phyloP scores from a whole-genome alignment of 2,113 vertebrate genomes.

The Forbesichthys agassizii region DNA sequence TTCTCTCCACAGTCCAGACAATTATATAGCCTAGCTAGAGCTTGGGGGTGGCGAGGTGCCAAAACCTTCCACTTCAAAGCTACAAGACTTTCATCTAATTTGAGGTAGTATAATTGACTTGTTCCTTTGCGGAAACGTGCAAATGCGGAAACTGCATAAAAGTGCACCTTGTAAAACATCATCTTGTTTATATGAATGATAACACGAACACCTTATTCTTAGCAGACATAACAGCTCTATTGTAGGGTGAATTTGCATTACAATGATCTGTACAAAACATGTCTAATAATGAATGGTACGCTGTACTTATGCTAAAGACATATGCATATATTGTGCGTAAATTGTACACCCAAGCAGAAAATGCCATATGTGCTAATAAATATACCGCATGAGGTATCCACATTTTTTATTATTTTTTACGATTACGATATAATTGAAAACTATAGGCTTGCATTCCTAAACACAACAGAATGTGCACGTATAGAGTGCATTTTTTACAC shows the following conservation, averaged over 20 bases:
- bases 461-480: conserved; percentile 19
- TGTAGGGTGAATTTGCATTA: conserved; percentile 55
- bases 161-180: background rate
- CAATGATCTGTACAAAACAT: conserved; percentile 43
- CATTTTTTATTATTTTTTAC: background rate
- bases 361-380: background rate
- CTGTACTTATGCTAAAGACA: conserved; percentile 28
- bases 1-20: conserved; percentile 55
- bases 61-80: conserved; percentile 65
- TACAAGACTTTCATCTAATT: conserved; percentile 40
- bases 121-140: conserved; percentile 27
- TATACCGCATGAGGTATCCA: background rate
- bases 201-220: conserved; percentile 13
- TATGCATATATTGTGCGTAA: conserved; percentile 34
- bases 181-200: conserved; percentile 43
- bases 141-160: conserved; percentile 47
- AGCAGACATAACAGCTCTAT: conserved; percentile 26
- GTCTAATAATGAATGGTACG: conserved; percentile 37
- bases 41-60: conserved; percentile 62
- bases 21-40: conserved; percentile 44
- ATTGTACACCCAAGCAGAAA: background rate
- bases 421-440: background rate
- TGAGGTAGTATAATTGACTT: conserved; percentile 42
- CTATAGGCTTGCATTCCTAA: background rate
- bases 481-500: conserved; percentile 47